Evolutionary conservation across 2,113 vertebrate genomes (phyloP).

Genomic region (Stercorarius parasiticus): DNA sequence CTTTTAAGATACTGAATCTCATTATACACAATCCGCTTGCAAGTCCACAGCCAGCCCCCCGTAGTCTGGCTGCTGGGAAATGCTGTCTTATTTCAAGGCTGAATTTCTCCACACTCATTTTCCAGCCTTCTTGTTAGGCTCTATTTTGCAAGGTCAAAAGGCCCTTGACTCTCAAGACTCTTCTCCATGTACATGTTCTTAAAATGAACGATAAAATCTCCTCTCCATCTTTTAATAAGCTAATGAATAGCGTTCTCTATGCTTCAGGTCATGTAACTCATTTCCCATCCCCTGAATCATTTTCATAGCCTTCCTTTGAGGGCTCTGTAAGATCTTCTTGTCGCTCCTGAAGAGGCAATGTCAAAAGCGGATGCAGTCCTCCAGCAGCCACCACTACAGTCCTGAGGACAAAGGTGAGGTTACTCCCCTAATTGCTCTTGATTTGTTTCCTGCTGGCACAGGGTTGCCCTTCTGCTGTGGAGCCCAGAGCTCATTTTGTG

Average conservation of each 20-base stretch:
- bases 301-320: neutral
- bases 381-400: neutral
- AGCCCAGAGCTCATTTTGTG: neutral
- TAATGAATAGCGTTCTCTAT: neutral
- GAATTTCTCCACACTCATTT: slow-evolving; percentile 10
- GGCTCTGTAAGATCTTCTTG: neutral
- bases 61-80: neutral
- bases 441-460: fast-evolving
- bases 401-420: neutral
- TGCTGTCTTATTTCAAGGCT: neutral
- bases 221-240: slow-evolving; percentile 21
- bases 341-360: neutral
- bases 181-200: neutral
- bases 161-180: neutral
- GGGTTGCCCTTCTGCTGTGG: neutral
- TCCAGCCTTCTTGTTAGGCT: slow-evolving; percentile 13
- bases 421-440: neutral
- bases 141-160: slow-evolving; percentile 49
- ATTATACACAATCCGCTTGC: neutral
- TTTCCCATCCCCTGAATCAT: neutral
- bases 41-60: neutral
- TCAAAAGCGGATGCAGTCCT: neutral
- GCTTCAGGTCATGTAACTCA: neutral
- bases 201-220: neutral
- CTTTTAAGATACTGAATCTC: neutral